phyloP scores from a whole-genome alignment of 2,113 vertebrate species.

The Penelope pileata region DNA sequence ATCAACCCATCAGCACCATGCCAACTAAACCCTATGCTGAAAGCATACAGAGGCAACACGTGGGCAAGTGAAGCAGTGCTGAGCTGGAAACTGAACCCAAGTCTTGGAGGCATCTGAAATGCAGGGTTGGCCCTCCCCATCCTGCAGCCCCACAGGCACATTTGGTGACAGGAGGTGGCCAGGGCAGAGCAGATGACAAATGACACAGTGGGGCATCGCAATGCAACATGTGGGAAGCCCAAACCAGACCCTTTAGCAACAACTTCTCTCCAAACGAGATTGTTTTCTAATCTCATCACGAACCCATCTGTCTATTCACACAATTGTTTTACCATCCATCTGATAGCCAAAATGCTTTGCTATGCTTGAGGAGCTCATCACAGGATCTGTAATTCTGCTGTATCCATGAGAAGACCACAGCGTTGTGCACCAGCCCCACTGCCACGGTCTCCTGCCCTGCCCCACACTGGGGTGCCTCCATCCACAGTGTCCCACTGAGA shows the following conservation, averaged over 20 bases:
- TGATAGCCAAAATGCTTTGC: not conserved
- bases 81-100: not conserved
- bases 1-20: too few species aligned
- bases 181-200: not conserved
- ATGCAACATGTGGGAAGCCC: not conserved
- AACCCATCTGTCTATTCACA: not conserved
- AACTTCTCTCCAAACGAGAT: not conserved
- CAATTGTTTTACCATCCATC: not conserved
- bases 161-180: not conserved
- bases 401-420: rapidly evolving
- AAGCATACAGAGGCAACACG: not conserved
- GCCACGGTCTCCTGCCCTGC: not conserved
- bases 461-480: rapidly evolving
- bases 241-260: not conserved
- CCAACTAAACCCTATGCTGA: too few species aligned
- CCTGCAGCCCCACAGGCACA: not conserved
- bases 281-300: not conserved
- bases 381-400: not conserved
- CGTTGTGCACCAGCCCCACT: not conserved
- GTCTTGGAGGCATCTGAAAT: not conserved
- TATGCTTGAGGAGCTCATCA: not conserved
- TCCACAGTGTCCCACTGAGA: not conserved
- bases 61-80: not conserved
- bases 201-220: not conserved
- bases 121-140: rapidly evolving